These are phyloP conservation scores for Papilio glaucus DNA, from an alignment of 1,140 invertebrate species.

Conservation along the genomic window DNA sequence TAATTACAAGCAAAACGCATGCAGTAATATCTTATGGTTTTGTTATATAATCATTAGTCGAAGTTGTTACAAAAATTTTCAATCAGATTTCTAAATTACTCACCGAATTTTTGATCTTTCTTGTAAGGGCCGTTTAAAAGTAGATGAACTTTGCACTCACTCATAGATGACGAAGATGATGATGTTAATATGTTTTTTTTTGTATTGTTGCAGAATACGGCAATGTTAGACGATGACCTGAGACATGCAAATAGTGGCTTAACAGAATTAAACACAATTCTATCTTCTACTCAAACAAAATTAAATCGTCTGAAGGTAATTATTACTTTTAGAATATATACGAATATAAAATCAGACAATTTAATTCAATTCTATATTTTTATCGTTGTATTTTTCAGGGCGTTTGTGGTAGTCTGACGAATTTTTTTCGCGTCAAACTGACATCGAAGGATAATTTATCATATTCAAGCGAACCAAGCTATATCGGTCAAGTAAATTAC, in stretches of 20 bases:
- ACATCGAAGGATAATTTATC: constrained; percentile 75
- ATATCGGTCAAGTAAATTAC: constrained; percentile 73
- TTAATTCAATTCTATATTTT: neutral
- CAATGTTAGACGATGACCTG: constrained; percentile 86
- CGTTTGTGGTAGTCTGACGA: constrained; percentile 87
- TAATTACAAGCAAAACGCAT: no score
- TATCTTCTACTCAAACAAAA: constrained; percentile 92
- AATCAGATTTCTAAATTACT: no score
- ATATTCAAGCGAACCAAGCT: constrained; percentile 78
- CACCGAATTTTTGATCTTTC: no score
- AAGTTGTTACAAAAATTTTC: no score
- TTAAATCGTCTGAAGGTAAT: constrained; percentile 93
- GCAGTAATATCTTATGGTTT: no score
- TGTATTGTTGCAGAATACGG: constrained; percentile 61
- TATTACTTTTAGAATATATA: no score
- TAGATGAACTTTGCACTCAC: no score
- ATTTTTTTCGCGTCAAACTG: constrained; percentile 85
- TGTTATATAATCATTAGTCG: no score
- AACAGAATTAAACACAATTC: constrained; percentile 92
- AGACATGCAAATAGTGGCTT: constrained; percentile 89
- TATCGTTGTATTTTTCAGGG: constrained; percentile 75
- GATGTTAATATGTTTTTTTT: neutral
- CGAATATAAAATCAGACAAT: neutral
- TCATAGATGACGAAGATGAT: neutral
- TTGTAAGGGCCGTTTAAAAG: no score